Conservation (phyloP, 2,113 vertebrate species). For the Pseudonaja textilis region DNA sequence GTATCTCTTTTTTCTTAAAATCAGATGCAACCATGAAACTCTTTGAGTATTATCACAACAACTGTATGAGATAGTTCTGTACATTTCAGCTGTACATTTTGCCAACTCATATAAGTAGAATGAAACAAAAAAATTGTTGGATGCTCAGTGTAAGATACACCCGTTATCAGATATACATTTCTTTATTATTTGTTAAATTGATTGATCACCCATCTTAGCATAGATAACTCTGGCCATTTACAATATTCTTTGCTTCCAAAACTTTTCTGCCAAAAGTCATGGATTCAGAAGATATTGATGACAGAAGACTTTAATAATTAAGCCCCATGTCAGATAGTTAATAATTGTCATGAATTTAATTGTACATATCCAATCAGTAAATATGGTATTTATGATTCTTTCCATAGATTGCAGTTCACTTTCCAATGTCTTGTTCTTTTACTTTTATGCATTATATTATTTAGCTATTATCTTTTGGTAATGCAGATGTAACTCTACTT, state of each 20-base stretch:
- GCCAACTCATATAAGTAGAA: background rate
- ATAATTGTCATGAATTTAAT: background rate
- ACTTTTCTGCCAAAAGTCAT: background rate
- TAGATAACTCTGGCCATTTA: background rate
- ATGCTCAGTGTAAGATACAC: background rate
- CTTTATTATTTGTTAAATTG: background rate
- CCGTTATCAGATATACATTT: background rate
- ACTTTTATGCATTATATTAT: background rate
- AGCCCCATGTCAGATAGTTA: no score
- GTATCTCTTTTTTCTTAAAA: background rate
- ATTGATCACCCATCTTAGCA: background rate
- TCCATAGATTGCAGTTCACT: background rate
- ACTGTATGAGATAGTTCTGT: background rate
- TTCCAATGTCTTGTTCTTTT: background rate
- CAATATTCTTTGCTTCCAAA: background rate
- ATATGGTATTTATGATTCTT: background rate
- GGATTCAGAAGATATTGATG: background rate
- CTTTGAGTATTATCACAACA: background rate
- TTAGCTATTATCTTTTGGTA: background rate
- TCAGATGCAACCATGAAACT: background rate
- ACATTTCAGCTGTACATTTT: background rate
- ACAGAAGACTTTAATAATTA: background rate
- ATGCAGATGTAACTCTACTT: rapidly evolving
- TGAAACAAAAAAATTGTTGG: background rate
- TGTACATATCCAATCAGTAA: background rate